Conservation (phyloP, 2,888 invertebrate genomes). For the Noctua janthe region DNA sequence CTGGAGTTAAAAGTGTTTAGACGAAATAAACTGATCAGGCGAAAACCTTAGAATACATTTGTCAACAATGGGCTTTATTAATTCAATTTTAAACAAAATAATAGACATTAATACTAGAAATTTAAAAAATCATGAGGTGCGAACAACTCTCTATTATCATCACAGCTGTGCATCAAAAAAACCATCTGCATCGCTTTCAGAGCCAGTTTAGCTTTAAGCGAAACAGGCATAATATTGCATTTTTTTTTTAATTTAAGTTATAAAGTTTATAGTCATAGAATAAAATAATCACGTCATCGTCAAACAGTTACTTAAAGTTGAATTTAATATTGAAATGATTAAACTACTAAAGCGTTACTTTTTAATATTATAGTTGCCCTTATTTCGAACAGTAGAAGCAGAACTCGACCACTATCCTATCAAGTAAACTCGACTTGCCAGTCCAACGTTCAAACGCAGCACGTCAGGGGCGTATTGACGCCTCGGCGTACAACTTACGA, state of each 20-base stretch:
- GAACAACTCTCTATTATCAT: not conserved
- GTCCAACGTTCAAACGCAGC: constrained; percentile 69
- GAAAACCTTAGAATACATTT: not conserved
- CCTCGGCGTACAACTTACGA: constrained; percentile 76
- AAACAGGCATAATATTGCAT: not conserved
- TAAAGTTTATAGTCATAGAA: not conserved
- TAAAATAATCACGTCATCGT: not conserved
- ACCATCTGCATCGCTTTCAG: not conserved
- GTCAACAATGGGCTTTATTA: not conserved
- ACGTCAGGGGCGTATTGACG: constrained; percentile 81
- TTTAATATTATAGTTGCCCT: not conserved
- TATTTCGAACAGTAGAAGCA: not conserved
- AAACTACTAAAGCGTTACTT: not conserved
- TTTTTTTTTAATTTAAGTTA: too few relatives aligned
- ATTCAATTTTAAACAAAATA: not conserved
- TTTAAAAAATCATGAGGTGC: not conserved
- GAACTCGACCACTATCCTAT: constrained; percentile 12
- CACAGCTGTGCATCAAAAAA: not conserved
- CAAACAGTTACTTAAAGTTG: not conserved
- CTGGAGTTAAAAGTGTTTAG: not conserved
- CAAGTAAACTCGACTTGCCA: not conserved
- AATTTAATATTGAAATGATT: not conserved
- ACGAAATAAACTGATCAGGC: not conserved
- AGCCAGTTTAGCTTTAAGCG: not conserved
- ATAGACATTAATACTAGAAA: not conserved